Evolutionary conservation across 2,797 vertebrate species (phyloP).

Genomic region (Serranus cabrilla): DNA sequence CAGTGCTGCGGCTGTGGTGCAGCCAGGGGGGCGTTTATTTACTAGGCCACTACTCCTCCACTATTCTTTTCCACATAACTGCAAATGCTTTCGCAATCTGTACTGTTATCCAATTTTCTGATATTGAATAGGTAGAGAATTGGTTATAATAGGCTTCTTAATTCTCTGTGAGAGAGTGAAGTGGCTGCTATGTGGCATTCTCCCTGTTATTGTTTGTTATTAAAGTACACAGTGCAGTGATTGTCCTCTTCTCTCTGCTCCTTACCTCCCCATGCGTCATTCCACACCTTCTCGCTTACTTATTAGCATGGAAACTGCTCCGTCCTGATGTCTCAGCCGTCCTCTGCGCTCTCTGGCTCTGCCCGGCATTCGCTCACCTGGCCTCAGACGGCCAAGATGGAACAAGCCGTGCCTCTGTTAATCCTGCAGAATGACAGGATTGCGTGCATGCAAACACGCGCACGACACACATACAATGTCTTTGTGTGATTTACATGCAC

Average conservation of each 20-base stretch:
- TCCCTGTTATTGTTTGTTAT: slow-evolving; percentile 38
- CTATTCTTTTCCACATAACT: slow-evolving; percentile 20
- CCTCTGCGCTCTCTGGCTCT: slow-evolving; percentile 29
- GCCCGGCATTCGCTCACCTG: slow-evolving; percentile 52
- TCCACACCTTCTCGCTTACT: slow-evolving; percentile 47
- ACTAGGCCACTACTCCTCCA: slow-evolving; percentile 26
- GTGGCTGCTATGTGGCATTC: slow-evolving; percentile 2
- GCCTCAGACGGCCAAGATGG: slow-evolving; percentile 53
- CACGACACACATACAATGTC: not conserved
- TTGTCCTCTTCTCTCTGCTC: slow-evolving; percentile 32
- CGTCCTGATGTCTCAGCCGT: slow-evolving; percentile 5
- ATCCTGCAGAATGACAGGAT: slow-evolving; percentile 72
- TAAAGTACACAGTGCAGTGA: slow-evolving; percentile 43
- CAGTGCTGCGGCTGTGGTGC: slow-evolving; percentile 33
- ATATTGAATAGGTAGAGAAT: slow-evolving; percentile 2
- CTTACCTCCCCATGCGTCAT: slow-evolving; percentile 31
- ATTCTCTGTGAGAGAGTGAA: slow-evolving; percentile 10
- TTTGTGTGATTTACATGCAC: slow-evolving; percentile 39
- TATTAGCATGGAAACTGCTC: slow-evolving; percentile 44
- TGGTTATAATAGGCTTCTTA: slow-evolving; percentile 15
- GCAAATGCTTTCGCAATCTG: slow-evolving; percentile 14
- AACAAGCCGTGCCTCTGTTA: slow-evolving; percentile 66
- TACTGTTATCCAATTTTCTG: slow-evolving; percentile 13
- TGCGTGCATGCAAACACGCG: slow-evolving; percentile 42
- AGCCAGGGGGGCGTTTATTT: slow-evolving; percentile 42